Conservation (phyloP, 2,113 vertebrate genomes). For the Solea solea region DNA sequence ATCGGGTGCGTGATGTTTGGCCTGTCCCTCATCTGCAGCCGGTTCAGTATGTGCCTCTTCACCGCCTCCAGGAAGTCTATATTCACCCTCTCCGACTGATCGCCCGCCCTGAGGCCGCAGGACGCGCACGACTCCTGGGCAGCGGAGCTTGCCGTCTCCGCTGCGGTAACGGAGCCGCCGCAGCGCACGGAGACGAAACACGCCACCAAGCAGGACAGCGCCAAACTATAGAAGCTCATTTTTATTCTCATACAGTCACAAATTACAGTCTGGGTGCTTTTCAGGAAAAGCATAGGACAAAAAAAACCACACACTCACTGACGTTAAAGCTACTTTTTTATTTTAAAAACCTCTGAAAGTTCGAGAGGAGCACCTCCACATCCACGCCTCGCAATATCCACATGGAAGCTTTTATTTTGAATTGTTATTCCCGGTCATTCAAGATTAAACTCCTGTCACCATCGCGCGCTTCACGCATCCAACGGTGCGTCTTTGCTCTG, state of each 20-base stretch:
- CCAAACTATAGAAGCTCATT: slow-evolving; percentile 64
- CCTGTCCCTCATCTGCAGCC: slow-evolving; percentile 93
- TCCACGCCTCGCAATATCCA: slow-evolving; percentile 47
- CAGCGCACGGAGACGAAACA: slow-evolving; percentile 68
- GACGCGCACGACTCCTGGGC: slow-evolving; percentile 90
- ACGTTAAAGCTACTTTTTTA: slow-evolving; percentile 26
- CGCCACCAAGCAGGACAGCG: slow-evolving; percentile 63
- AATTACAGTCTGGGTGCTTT: slow-evolving; percentile 11
- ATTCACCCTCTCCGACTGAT: slow-evolving; percentile 87
- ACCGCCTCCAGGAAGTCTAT: slow-evolving; percentile 94
- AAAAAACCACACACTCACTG: neutral
- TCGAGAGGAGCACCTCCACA: slow-evolving; percentile 19
- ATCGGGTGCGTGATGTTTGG: slow-evolving; percentile 98
- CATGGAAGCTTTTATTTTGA: neutral
- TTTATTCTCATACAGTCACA: slow-evolving; percentile 22
- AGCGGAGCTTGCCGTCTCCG: slow-evolving; percentile 69
- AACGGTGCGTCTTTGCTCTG: slow-evolving; percentile 23
- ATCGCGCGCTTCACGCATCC: slow-evolving; percentile 38
- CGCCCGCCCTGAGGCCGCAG: slow-evolving; percentile 87
- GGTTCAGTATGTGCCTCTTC: slow-evolving; percentile 94
- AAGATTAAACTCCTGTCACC: slow-evolving; percentile 27
- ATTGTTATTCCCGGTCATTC: slow-evolving; percentile 34
- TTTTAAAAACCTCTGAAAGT: slow-evolving; percentile 11
- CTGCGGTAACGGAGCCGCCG: slow-evolving; percentile 68
- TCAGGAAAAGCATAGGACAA: neutral